phyloP scores from a whole-genome alignment of 2,113 vertebrate species.

The Athene cunicularia region DNA sequence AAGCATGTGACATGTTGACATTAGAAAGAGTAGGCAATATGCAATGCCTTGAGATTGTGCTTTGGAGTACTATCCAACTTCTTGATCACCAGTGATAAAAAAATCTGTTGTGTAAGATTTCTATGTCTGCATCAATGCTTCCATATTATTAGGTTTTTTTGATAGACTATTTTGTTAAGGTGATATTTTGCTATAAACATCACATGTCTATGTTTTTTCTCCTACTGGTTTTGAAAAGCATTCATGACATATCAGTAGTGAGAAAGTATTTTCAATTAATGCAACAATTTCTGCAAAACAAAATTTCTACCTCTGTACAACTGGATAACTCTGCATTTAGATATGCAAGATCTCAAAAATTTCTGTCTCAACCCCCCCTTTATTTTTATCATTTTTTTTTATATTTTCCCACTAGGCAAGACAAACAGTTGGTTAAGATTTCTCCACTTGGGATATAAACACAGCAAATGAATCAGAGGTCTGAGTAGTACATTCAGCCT shows the following conservation, averaged over 20 bases:
- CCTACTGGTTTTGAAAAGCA: neutral
- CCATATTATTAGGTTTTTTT: neutral
- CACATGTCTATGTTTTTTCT: neutral
- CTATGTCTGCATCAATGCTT: neutral
- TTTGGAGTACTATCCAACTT: neutral
- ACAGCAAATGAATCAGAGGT: neutral
- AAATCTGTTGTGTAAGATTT: neutral
- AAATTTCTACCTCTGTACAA: neutral
- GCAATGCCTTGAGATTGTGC: neutral
- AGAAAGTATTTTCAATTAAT: neutral
- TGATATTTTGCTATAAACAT: neutral
- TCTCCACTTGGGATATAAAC: neutral
- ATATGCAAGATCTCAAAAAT: neutral
- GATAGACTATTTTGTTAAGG: neutral
- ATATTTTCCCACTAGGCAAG: too few relatives aligned
- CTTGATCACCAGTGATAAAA: neutral
- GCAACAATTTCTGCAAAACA: neutral
- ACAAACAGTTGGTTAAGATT: neutral
- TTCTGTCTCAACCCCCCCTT: fast-evolving
- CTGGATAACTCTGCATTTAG: neutral
- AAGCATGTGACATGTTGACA: neutral
- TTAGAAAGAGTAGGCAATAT: neutral
- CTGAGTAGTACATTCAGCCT: neutral
- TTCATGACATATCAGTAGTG: neutral
- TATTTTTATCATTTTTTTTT: too few relatives aligned